These are phyloP conservation scores for Poeciliopsis turneri DNA, from an alignment of 2,797 vertebrate species.

Conservation along the genomic window DNA sequence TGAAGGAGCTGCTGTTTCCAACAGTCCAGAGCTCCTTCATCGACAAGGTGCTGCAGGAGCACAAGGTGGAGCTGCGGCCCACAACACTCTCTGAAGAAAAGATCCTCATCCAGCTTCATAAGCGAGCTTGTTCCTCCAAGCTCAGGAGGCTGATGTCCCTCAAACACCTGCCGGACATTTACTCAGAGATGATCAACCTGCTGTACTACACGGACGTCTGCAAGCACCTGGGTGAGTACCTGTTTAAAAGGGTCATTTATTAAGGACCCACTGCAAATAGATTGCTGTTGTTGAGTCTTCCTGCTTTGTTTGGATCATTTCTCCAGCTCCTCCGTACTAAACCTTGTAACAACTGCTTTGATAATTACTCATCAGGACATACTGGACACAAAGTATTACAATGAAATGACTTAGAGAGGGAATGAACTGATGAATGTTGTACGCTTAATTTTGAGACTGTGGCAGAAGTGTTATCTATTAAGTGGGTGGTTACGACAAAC, in stretches of 20 bases:
- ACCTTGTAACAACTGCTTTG: conserved; percentile 10
- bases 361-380: conserved; percentile 16
- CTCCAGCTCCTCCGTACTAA: not conserved
- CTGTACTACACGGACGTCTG: conserved; percentile 85
- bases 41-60: conserved; percentile 93
- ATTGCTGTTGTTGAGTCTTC: not conserved
- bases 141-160: conserved; percentile 92
- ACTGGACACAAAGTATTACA: conserved; percentile 2
- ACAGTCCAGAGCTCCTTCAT: conserved; percentile 82
- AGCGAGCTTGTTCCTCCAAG: conserved; percentile 88
- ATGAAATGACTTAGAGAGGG: conserved; percentile 17
- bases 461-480: not conserved
- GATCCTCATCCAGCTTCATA: conserved; percentile 86
- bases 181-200: conserved; percentile 88
- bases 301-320: conserved; percentile 7
- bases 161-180: conserved; percentile 91
- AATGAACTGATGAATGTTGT: not conserved
- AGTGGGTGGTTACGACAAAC: not conserved
- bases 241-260: not conserved
- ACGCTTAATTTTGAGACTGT: not conserved
- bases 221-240: conserved; percentile 89
- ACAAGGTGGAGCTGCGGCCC: conserved; percentile 91
- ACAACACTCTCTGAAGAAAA: conserved; percentile 95
- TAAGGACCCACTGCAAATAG: not conserved
- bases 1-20: conserved; percentile 93